phyloP scores from a whole-genome alignment of 2,888 invertebrate species.

The Erynnis tages region DNA sequence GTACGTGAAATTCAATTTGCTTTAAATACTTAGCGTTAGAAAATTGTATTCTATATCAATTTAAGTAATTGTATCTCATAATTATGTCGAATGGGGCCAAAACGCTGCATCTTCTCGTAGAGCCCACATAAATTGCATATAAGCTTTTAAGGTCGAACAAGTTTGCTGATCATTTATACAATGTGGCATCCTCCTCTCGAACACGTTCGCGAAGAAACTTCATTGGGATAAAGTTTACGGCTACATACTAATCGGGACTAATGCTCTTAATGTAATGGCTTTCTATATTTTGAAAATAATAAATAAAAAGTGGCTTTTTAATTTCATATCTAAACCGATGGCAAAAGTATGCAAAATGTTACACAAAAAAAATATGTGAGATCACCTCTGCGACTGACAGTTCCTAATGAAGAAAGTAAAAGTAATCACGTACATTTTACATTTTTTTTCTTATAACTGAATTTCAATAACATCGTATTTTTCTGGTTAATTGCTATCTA shows the following conservation, averaged over 20 bases:
- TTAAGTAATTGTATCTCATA: constrained; percentile 40
- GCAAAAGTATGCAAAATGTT: neutral
- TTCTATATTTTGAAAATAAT: neutral
- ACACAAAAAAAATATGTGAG: neutral
- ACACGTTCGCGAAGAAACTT: constrained; percentile 46
- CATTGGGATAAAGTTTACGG: constrained; percentile 37
- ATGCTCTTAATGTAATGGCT: neutral
- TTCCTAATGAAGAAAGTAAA: constrained; percentile 14
- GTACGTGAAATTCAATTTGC: constrained; percentile 3
- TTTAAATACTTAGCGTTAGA: neutral
- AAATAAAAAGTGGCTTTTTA: no score
- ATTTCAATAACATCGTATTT: no score
- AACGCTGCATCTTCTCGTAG: constrained; percentile 37
- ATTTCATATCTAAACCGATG: no score
- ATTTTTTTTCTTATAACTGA: no score
- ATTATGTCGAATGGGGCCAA: constrained; percentile 46
- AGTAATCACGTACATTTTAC: neutral
- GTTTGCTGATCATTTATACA: constrained; percentile 56
- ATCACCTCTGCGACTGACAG: constrained; percentile 12
- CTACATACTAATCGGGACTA: neutral
- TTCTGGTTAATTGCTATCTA: no score
- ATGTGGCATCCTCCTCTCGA: constrained; percentile 47
- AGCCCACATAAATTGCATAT: constrained; percentile 51
- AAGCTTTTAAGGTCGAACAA: constrained; percentile 53
- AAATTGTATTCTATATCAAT: constrained; percentile 34